Percentiles rank a stretch among this genome's conserved stretches.
These are phyloP conservation scores for Latheticus oryzae DNA, from an alignment of 2,888 invertebrate genomes.

Conservation along the genomic window DNA sequence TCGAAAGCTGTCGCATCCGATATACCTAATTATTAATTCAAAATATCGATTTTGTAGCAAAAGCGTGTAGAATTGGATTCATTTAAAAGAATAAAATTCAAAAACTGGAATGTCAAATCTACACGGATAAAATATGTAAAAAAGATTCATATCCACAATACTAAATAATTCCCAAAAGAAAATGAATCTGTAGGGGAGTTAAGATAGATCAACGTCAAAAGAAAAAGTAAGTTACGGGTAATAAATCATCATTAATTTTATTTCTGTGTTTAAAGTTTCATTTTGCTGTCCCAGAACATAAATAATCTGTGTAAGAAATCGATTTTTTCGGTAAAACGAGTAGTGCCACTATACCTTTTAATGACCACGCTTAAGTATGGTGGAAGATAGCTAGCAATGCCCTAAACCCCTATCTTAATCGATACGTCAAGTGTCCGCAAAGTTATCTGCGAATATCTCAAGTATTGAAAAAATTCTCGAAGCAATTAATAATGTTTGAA, in stretches of 20 bases:
- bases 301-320: constrained; percentile 1
- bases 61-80: constrained; percentile 5
- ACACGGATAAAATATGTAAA: constrained; percentile 19
- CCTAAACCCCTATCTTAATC: no score
- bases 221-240: constrained; percentile 28
- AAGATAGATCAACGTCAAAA: constrained; percentile 28
- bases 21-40: constrained; percentile 28
- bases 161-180: constrained; percentile 29
- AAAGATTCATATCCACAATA: constrained; percentile 27
- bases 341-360: no score
- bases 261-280: constrained; percentile 31
- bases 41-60: constrained; percentile 25
- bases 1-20: constrained; percentile 25
- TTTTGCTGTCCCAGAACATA: constrained; percentile 5
- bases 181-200: constrained; percentile 24
- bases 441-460: no score
- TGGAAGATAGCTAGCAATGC: no score
- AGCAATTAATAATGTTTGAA: constrained; percentile 39
- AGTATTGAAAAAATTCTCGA: constrained; percentile 11
- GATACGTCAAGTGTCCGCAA: no score
- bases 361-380: no score
- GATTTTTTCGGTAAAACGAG: constrained; percentile 10
- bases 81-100: constrained; percentile 5
- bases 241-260: constrained; percentile 36
- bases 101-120: constrained; percentile 6